Base-by-base conservation (phyloP, 2,113 vertebrate species). In the Miniopterus natalensis region DNA sequence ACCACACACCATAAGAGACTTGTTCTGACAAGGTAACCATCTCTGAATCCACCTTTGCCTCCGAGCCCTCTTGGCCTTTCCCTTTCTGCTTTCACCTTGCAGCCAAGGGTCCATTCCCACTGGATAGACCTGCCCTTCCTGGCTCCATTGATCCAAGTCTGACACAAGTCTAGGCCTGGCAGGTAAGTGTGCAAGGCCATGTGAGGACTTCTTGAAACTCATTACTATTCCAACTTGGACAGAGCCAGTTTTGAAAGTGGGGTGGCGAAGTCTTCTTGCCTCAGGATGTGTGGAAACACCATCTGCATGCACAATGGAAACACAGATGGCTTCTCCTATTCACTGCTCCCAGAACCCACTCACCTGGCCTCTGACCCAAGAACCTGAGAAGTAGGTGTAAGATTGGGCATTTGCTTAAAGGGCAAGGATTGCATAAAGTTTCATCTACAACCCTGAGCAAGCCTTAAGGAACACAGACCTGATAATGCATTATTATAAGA, bases 401-500 rank as follows among this genome's bases (percentile, higher is more conserved):
- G 61, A 59, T 14, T 65, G 45, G 75, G 53, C 59, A 84, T 74
- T 66, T 93, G 65, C 78, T 95, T 23, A 57, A 73, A 87, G 11
- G n/a, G 70, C 45, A n/a, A 21, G 31, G 23, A 29, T 61, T 47
- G 49, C 45, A 15, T 13, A 27, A 49, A 77, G 84, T 59, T 74
- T 71, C 87, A 73, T 53, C 63, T 87, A 42, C 45, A 55, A 3
- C 53, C 27, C 49, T n/a, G 47, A 93, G 53, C 12, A 29, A 88
- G n/a, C 23, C 80, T 6, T 93, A 95, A 70, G 83, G 61, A 93
- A 93, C 23, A 20, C 59, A 92, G 96, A 75, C 53, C 97, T 95
- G 63, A 57, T 94, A 88, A 71, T 89, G 47, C 81, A 49, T 65
- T 90, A 75, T 96, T 94, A 84, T 81, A 90, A 96, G 94, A 86